phyloP scores from a whole-genome alignment of 2,797 vertebrate genomes.

The Paramormyrops hopkinsi region DNA sequence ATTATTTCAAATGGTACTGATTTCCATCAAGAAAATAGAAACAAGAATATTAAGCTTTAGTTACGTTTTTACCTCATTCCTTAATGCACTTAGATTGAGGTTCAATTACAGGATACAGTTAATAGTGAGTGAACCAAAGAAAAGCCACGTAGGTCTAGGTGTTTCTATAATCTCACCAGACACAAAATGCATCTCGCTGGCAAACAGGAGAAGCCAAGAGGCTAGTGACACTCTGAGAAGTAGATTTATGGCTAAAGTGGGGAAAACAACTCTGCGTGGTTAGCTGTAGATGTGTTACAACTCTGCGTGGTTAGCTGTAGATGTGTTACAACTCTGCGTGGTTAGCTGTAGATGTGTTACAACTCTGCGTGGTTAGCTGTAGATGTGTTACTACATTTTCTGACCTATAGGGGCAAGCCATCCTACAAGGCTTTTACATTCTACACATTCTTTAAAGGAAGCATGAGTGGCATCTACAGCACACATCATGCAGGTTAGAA shows the following conservation, averaged over 20 bases:
- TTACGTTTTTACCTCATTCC: neutral
- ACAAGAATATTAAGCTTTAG: neutral
- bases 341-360: too few relatives aligned
- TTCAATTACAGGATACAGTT: neutral
- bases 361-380: too few relatives aligned
- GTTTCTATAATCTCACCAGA: neutral
- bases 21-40: neutral
- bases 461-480: neutral
- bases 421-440: neutral
- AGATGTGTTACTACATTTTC: neutral
- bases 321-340: too few relatives aligned
- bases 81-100: neutral
- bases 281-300: too few relatives aligned
- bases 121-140: neutral
- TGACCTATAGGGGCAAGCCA: neutral
- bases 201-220: neutral
- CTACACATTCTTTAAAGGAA: neutral
- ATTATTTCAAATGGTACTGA: neutral
- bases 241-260: neutral
- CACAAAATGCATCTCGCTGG: neutral
- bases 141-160: neutral
- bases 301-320: too few relatives aligned
- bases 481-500: neutral
- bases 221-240: neutral
- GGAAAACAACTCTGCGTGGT: neutral